Evolutionary conservation across 2,797 vertebrate species (phyloP), one percentile per base, ranked within the genome.

Genomic region (Aulostomus chinensis): DNA sequence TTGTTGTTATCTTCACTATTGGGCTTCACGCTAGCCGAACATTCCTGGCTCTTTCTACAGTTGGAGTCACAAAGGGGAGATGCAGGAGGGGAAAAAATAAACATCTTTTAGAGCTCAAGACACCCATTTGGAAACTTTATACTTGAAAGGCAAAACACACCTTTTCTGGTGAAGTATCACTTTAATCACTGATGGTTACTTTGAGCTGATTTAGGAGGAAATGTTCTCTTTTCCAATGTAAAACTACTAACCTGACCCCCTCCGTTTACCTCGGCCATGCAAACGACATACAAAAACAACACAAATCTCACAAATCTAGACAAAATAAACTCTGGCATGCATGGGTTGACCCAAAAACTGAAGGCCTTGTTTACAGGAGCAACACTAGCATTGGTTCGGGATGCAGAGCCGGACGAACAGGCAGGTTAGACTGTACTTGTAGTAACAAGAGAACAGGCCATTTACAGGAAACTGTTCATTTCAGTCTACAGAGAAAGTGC

Each of bases 351-450:
- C 37, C 36, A 51, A 38, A 32, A 61, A 51, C 66, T 28, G 4
- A 37, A 62, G 2, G 1, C 12, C 40, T 36, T 86, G 78, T 86
- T 81, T 81, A 78, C 49, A 84, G 66, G 58, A 68, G 42, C 58
- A 87, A 83, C 83, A 86, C 59, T 50, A 61, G 74, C 25, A 49
- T 58, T n/a, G 7, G 65, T 73, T 61, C 33, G 66, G 29, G 68
- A 54, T 29, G 72, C 66, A 2, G 15, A 71, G 40, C 66, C 12
- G 28, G 80, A 55, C 45, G 58, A 80, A 76, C 84, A 45, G 76
- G 81, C 84, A 57, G 75, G 84, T 80, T 20, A 33, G 55, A 65
- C 71, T 26, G 37, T 30, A 45, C 63, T 56, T 76, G 73, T 55
- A 69, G 68, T 52, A 72, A 83, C 72, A 84, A 50, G 71, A 48